Percentiles rank a stretch among this genome's conserved stretches.
phyloP scores from a whole-genome alignment of 2,113 vertebrate species.

The Stegostoma tigrinum region DNA sequence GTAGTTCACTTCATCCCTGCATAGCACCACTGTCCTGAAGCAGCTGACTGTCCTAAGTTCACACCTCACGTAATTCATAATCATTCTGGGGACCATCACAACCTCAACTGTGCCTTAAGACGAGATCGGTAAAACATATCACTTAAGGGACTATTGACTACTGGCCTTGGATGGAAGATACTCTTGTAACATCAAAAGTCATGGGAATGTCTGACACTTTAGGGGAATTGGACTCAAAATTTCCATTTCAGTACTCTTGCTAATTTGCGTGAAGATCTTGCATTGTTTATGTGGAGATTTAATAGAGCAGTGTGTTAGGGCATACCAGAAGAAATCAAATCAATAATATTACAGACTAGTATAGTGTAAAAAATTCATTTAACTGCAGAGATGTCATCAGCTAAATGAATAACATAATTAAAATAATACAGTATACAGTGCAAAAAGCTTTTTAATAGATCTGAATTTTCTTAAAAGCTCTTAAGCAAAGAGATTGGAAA shows the following conservation, averaged over 20 bases:
- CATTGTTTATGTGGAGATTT: neutral
- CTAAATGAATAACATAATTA: constrained; percentile 35
- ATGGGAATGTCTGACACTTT: neutral
- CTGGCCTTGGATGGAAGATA: neutral
- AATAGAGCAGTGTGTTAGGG: neutral
- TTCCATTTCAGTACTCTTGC: neutral
- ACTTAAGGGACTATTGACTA: neutral
- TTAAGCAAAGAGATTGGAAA: constrained; percentile 34
- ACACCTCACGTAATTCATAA: constrained; percentile 18
- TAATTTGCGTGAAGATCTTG: constrained; percentile 10
- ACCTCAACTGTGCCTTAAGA: neutral
- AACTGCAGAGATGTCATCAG: constrained; percentile 35
- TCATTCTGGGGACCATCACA: neutral
- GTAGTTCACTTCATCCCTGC: neutral
- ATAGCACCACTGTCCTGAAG: neutral
- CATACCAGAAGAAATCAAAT: constrained; percentile 1
- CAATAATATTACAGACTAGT: constrained; percentile 33
- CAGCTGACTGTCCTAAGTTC: constrained; percentile 14
- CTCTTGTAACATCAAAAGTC: neutral
- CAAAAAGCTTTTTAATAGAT: constrained; percentile 36
- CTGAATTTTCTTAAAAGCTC: constrained; percentile 35
- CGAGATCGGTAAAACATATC: neutral
- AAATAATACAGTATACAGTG: constrained; percentile 27
- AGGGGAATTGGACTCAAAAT: neutral
- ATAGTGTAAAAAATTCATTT: constrained; percentile 33